Base-by-base conservation (phyloP, 1,140 invertebrate species). In the Venturia canescens region DNA sequence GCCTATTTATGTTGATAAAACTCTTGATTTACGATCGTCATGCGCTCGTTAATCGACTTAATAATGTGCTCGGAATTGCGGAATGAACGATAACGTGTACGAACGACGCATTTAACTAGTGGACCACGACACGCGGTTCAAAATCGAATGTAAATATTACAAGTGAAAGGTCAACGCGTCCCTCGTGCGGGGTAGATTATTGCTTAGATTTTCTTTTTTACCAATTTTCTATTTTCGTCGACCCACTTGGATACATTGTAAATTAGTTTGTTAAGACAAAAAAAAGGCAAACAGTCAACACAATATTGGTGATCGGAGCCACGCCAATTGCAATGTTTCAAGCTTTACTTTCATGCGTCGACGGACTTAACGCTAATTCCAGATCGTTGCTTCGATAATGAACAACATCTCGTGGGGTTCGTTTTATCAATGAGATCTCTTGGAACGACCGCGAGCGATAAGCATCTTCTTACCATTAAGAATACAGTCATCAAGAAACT, bases 21-120 rank as follows among this genome's bases (percentile, higher is more conserved):
- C 29, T 27, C 57, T 27, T 34, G 48, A 77, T 77, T 77, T 77
- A 77, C 26, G 53, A 63, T 60, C 48, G 29, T 29, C 34, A 16
- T 60, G n/a, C 27, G 63, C 75, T 77, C 75, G 75, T 77, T 77
- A 77, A 77, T 77, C 66, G 75, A 77, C 60, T 60, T 60, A 77
- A 77, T 77, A 63, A 63, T 48, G 72, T 53, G 57, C 72, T 77
- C 27, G 27, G 53, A 15, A 53, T 53, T 53, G 50, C n/a, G 50
- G 50, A 53, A 53, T 53, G n/a, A 53, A 0, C 50, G 50, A 53
- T 53, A 53, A 5, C 50, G 50, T 53, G 18, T 21, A n/a, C 50
- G 50, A n/a, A 53, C 50, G 18, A 53, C 50, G 50, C 38, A 44
- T 44, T 44, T 44, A 44, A 44, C 38, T 44, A 44, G 13, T 44